Evolutionary conservation across 2,888 invertebrate species (phyloP).

Genomic region (Scelioninae gen. 1): DNA sequence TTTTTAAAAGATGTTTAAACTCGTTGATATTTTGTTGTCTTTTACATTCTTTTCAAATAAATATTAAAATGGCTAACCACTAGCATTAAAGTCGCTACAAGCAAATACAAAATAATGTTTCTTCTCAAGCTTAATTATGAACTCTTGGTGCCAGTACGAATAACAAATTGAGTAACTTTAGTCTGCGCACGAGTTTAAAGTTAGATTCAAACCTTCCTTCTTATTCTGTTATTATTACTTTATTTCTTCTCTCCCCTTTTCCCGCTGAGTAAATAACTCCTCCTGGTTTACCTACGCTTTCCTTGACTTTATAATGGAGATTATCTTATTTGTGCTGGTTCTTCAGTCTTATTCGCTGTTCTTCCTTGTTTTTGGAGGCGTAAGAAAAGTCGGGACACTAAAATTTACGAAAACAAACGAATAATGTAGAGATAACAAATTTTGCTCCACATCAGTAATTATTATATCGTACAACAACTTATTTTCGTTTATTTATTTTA

Average conservation of each 20-base stretch:
- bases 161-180: conserved; percentile 70
- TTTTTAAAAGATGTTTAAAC: too few relatives aligned
- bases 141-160: conserved; percentile 59
- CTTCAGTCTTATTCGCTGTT: conserved; percentile 72
- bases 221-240: conserved; percentile 80
- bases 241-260: conserved; percentile 76
- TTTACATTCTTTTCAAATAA: too few relatives aligned
- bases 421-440: too few relatives aligned
- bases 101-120: too few relatives aligned
- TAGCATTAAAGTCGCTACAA: too few relatives aligned
- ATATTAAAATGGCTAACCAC: too few relatives aligned
- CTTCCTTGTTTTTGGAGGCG: conserved; percentile 2
- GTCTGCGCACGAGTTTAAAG: conserved; percentile 70
- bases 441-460: too few relatives aligned
- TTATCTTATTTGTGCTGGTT: conserved; percentile 83
- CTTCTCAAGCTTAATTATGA: conserved; percentile 31
- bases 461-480: too few relatives aligned
- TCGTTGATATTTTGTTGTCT: too few relatives aligned
- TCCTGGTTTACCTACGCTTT: conserved; percentile 81
- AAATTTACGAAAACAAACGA: too few relatives aligned
- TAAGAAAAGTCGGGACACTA: too few relatives aligned
- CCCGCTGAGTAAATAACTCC: conserved; percentile 81
- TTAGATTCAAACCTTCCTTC: conserved; percentile 74
- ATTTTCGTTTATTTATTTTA: too few relatives aligned
- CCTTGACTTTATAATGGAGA: conserved; percentile 83